Percentiles rank a stretch among this genome's conserved stretches.
Evolutionary conservation across 2,113 vertebrate genomes (phyloP).

Genomic region (Sarotherodon lohbergeri): DNA sequence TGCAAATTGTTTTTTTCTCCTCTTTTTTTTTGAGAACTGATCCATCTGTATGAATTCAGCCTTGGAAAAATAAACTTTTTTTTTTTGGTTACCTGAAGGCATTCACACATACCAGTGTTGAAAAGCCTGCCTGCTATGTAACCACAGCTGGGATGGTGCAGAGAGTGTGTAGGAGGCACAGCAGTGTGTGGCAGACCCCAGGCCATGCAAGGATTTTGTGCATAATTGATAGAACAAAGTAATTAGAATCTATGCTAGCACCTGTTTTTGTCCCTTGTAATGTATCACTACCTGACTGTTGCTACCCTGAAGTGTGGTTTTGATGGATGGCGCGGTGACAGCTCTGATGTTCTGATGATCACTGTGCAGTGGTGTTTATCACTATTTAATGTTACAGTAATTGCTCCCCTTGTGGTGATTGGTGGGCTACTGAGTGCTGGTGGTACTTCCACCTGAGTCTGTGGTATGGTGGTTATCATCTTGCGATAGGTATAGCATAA

Average conservation of each 20-base stretch:
- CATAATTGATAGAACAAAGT: constrained; percentile 76
- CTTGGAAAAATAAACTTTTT: constrained; percentile 39
- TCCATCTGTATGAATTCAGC: constrained; percentile 9
- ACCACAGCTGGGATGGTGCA: constrained; percentile 36
- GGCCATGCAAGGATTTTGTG: constrained; percentile 59
- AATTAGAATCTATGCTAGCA: constrained; percentile 70
- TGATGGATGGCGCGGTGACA: constrained; percentile 64
- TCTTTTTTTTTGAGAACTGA: background rate
- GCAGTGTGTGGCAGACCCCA: constrained; percentile 49
- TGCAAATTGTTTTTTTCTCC: background rate
- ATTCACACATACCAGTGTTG: constrained; percentile 7
- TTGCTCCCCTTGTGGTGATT: constrained; percentile 61
- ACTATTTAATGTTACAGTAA: constrained; percentile 69
- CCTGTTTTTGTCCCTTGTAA: constrained; percentile 72
- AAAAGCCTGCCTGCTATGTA: constrained; percentile 21
- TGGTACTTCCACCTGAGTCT: constrained; percentile 33
- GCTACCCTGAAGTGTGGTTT: constrained; percentile 42
- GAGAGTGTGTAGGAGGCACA: constrained; percentile 38
- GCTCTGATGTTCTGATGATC: constrained; percentile 66
- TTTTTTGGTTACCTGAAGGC: constrained; percentile 38
- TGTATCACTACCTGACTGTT: constrained; percentile 61
- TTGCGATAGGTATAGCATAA: constrained; percentile 12
- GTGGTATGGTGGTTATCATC: background rate
- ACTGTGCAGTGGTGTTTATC: constrained; percentile 58
- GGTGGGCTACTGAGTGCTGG: constrained; percentile 27